Conservation (phyloP, 2,797 vertebrate species). For the Alfaro cultratus region DNA sequence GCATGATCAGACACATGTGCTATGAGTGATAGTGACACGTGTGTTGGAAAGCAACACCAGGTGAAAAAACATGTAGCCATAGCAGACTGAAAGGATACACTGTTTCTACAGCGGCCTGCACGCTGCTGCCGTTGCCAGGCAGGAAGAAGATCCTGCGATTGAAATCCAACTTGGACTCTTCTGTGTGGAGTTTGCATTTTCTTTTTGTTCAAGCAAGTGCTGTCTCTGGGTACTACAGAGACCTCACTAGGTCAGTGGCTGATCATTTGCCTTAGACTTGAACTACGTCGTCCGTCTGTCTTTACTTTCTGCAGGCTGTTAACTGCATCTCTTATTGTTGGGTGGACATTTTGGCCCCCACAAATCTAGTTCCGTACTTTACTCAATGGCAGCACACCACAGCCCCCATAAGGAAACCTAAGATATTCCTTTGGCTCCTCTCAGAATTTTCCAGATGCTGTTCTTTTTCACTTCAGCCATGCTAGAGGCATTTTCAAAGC, state of each 20-base stretch:
- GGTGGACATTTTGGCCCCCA: slow-evolving; percentile 55
- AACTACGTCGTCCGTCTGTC: slow-evolving; percentile 10
- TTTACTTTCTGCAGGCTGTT: slow-evolving; percentile 35
- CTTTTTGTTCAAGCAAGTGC: not conserved
- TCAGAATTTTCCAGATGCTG: slow-evolving; percentile 46
- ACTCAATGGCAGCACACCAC: slow-evolving; percentile 72
- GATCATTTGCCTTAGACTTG: slow-evolving; percentile 50
- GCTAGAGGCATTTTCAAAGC: slow-evolving; percentile 39
- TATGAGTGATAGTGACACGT: slow-evolving; percentile 65
- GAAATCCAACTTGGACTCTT: not conserved
- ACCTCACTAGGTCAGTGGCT: not conserved
- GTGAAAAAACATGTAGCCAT: slow-evolving; percentile 47
- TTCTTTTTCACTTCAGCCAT: not conserved
- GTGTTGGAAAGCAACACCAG: slow-evolving; percentile 62
- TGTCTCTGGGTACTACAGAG: not conserved
- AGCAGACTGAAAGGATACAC: slow-evolving; percentile 49
- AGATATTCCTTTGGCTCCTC: slow-evolving; percentile 48
- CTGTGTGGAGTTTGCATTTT: not conserved
- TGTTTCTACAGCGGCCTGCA: slow-evolving; percentile 33
- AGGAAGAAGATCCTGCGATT: not conserved
- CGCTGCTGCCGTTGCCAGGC: not conserved
- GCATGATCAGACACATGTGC: slow-evolving; percentile 60
- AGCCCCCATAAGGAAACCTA: slow-evolving; percentile 64
- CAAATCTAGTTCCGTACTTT: slow-evolving; percentile 71
- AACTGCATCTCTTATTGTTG: slow-evolving; percentile 36